These are phyloP conservation scores for Mastomys natalensis DNA, from an alignment of 2,113 vertebrate species.

Conservation along the genomic window DNA sequence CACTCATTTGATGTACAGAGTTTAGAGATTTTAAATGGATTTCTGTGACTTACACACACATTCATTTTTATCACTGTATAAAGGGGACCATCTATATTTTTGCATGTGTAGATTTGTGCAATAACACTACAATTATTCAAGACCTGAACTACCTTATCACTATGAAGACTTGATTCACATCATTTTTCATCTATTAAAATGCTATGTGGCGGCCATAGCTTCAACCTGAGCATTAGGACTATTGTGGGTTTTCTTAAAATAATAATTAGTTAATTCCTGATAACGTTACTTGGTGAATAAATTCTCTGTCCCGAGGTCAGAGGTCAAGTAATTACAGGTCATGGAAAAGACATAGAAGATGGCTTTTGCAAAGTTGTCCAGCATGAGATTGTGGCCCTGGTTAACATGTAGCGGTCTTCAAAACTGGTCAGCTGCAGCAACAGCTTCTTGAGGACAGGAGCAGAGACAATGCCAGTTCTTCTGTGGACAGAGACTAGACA, in stretches of 20 bases:
- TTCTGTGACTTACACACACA: too few relatives aligned
- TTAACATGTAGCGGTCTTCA: neutral
- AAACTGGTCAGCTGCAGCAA: neutral
- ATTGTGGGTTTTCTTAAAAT: neutral
- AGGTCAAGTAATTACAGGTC: neutral
- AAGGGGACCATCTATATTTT: neutral
- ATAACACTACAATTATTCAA: neutral
- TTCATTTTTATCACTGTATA: too few relatives aligned
- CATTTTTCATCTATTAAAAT: neutral
- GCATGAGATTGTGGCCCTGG: neutral
- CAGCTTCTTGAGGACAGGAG: neutral
- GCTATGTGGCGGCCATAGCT: neutral
- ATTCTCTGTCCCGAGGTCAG: neutral
- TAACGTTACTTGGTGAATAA: neutral
- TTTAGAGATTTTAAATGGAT: too few relatives aligned
- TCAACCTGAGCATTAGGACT: too few relatives aligned
- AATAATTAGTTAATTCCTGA: neutral
- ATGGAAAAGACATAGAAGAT: neutral
- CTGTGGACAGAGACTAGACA: too few relatives aligned
- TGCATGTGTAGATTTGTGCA: neutral
- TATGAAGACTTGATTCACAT: neutral
- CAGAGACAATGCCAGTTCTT: neutral
- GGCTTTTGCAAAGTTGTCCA: neutral
- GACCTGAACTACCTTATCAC: neutral
- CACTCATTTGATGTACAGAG: neutral